Conservation (phyloP, 2,888 invertebrate genomes). For the Hypselothyrea guttata region DNA sequence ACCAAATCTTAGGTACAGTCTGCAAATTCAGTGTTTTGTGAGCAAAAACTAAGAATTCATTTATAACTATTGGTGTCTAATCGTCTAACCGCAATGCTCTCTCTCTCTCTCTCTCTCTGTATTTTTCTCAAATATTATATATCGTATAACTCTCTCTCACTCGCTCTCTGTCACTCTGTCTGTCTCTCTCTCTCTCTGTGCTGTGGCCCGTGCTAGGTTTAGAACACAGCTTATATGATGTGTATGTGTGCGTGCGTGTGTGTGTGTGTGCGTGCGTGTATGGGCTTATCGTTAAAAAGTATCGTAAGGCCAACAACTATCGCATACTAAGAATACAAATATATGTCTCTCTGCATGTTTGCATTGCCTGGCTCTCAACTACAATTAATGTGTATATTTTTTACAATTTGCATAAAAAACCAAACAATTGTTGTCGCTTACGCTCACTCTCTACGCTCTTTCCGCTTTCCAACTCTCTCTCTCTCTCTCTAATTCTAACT, state of each 20-base stretch:
- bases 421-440: slow-evolving; percentile 42
- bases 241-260: slow-evolving; percentile 25
- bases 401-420: slow-evolving; percentile 5
- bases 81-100: slow-evolving; percentile 61
- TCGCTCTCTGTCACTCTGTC: slow-evolving; percentile 28
- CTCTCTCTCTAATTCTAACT: too few relatives aligned
- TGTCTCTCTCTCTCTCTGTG: slow-evolving; percentile 37
- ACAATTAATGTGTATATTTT: slow-evolving; percentile 10
- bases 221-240: slow-evolving; percentile 51
- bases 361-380: slow-evolving; percentile 53
- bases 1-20: slow-evolving; percentile 67
- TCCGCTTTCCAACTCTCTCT: slow-evolving; percentile 11
- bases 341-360: slow-evolving; percentile 56
- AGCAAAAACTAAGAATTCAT: slow-evolving; percentile 35
- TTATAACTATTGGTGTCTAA: slow-evolving; percentile 67
- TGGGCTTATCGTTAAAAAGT: slow-evolving; percentile 33
- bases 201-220: slow-evolving; percentile 67
- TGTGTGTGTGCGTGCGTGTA: slow-evolving; percentile 19
- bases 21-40: slow-evolving; percentile 41
- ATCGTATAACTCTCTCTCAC: slow-evolving; percentile 34
- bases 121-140: slow-evolving; percentile 38
- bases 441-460: slow-evolving; percentile 16
- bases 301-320: slow-evolving; percentile 35
- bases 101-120: slow-evolving; percentile 43
- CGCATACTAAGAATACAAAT: slow-evolving; percentile 33